Evolutionary conservation across 2,113 vertebrate species (phyloP), one percentile per base, ranked within the genome.

Genomic region (Tursiops truncatus): DNA sequence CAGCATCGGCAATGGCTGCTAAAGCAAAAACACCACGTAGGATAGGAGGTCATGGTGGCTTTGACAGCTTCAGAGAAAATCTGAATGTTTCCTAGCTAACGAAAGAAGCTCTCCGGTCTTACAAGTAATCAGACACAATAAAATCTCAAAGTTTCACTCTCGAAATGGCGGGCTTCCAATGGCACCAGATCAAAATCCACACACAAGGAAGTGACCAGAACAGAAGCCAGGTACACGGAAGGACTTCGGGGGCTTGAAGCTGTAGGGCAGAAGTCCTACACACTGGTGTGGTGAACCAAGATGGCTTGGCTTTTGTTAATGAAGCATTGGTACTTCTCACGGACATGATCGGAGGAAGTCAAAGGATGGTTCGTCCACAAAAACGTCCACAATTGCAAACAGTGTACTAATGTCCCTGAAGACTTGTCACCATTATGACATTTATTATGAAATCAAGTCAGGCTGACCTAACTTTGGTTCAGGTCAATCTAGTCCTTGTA

Each of bases 11-110:
- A 63, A 67, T 60, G 33, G 73, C 47, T 68, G 50, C 68, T 41
- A 74, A 73, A 31, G 44, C 73, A 96, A 93, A 95, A 89, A 71
- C 82, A 85, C 87, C 89, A 89, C 11, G 28, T 3, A 62, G 36
- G 14, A 89, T 3, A 62, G 36, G 14, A 89, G 91, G 82, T 82
- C 85, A 60, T 33, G 17, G 87, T 58, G 90, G 18, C 67, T 96
- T 96, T 91, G 58, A 93, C 94, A 92, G 68, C 88, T 88, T 36
- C 33, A 80, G 33, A 92, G 70, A 92, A 88, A 87, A 89, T 12
- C 0, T 67, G 15, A 89, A 70, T 94, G 28, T 70, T 90, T 95
- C 87, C 67, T 89, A 50, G 56, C 50, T 86, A 93, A 86, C 7
- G 91, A 94, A 97, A 89, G 10, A 7, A 79, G 36, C 79, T 83